A percentile compares a stretch with the other conserved stretches of the same genome.
phyloP scores from a whole-genome alignment of 2,113 vertebrate genomes.

The Chlamydotis undulata region DNA sequence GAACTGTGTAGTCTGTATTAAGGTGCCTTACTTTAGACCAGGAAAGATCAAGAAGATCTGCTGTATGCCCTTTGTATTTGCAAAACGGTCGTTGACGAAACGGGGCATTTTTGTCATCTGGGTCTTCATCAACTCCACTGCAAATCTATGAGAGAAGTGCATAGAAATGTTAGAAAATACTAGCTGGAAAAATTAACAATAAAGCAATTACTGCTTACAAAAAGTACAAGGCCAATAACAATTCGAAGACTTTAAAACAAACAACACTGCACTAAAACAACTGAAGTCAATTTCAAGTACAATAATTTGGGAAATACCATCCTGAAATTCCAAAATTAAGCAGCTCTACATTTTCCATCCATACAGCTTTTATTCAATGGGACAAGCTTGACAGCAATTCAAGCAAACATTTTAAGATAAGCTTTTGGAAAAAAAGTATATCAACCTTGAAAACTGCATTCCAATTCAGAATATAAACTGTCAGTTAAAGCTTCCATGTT shows the following conservation, averaged over 20 bases:
- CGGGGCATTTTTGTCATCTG: constrained; percentile 91
- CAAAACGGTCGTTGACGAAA: constrained; percentile 95
- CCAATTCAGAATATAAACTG: background rate
- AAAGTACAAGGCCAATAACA: background rate
- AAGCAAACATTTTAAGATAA: background rate
- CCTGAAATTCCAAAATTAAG: background rate
- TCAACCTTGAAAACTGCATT: background rate
- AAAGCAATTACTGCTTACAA: background rate
- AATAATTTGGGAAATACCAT: background rate
- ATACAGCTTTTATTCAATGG: background rate
- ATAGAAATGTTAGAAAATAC: background rate
- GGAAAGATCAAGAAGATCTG: constrained; percentile 96
- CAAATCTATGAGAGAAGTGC: constrained; percentile 74
- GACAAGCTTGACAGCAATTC: background rate
- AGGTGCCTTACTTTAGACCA: constrained; percentile 93
- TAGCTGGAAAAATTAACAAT: background rate
- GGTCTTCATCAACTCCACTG: constrained; percentile 88
- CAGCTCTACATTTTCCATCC: background rate
- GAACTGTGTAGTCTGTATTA: background rate
- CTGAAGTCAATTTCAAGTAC: background rate
- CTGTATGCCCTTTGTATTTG: constrained; percentile 99
- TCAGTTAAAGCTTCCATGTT: background rate
- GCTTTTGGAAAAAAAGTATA: background rate
- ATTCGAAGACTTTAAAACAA: background rate
- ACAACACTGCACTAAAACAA: background rate